A percentile compares a stretch with the other conserved stretches of the same genome.
Evolutionary conservation across 35 echinoderm and acorn worm genomes (phyloP).

Genomic region (Apostichopus parvimensis): DNA sequence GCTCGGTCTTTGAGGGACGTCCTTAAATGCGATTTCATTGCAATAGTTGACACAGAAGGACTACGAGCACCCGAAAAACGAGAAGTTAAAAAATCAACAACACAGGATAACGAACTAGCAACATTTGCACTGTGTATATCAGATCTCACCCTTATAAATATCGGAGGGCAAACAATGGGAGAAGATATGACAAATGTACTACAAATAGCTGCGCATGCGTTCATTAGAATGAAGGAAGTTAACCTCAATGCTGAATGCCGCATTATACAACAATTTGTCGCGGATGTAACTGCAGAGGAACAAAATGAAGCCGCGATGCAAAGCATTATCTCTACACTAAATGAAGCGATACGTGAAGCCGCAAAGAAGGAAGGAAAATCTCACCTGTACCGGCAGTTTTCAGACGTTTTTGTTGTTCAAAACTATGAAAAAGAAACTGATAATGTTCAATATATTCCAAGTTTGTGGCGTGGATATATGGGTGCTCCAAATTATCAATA

Average conservation of each 20-base stretch:
- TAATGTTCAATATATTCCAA: slow-evolving; percentile 29
- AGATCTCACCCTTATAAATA: neutral
- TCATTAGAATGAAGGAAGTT: slow-evolving; percentile 27
- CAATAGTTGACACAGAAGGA: slow-evolving; percentile 45
- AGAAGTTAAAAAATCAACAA: neutral
- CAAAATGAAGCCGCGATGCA: slow-evolving; percentile 25
- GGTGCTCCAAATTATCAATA: slow-evolving; percentile 42
- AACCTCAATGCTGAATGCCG: slow-evolving; percentile 27
- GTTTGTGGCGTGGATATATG: slow-evolving; percentile 44
- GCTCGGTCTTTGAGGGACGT: neutral
- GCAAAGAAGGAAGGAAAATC: slow-evolving; percentile 6
- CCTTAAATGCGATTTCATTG: slow-evolving; percentile 23
- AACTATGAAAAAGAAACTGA: neutral
- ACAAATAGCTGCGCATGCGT: no score
- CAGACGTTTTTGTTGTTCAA: slow-evolving; percentile 38
- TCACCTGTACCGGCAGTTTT: slow-evolving; percentile 12
- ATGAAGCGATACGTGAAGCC: neutral
- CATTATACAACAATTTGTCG: slow-evolving; percentile 44
- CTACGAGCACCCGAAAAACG: slow-evolving; percentile 8
- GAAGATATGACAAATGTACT: neutral
- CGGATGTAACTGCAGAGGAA: slow-evolving; percentile 14
- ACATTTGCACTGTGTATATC: slow-evolving; percentile 17
- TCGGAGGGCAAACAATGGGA: no score
- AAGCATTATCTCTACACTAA: slow-evolving; percentile 5
- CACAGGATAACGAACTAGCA: slow-evolving; percentile 48